Evolutionary conservation across 2,888 invertebrate genomes (phyloP), one percentile per base, ranked within the genome.

Genomic region (Amorpha juglandis): DNA sequence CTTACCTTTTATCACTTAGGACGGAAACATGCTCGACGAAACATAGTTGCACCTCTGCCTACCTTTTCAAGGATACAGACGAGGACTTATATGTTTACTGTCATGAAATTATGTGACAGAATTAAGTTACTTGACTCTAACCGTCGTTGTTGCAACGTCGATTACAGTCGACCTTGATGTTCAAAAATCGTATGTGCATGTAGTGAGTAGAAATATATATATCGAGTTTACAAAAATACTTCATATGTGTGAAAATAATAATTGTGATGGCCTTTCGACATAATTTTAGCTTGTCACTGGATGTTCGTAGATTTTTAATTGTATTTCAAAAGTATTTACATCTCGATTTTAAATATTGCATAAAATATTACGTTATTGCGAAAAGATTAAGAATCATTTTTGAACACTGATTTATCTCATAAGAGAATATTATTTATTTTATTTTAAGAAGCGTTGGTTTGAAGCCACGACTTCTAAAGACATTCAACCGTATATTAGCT

Each of bases 211-310:
- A 73, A 64, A 27, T 3, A 27, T 70, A 67, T 70, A 77, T 71
- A 71, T 73, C 69, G 69, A 74, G 27, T 27, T 66, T 73, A 77
- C 72, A 74, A 71, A 70, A 70, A 70, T 69, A 73, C 65, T 70
- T 74, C 74, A 51, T 68, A 73, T 74, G 73, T 66, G 67, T 27
- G 27, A 27, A 27, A 27, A 27, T 27, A 73, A 76, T 72, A 76
- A 75, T 74, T 67, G 74, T 69, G 70, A 78, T 78, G 78, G 80
- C 79, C 78, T 82, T 82, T 78, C 67, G 72, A 74, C 69, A 63
- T 75, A 76, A 66, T 73, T 73, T 78, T 74, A 74, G 72, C 74
- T 72, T 55, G 35, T 55, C 55, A 55, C 55, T 55, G 55, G n/a
- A 70, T 50, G 66, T 68, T 51, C 63, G n/a, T 68, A 65, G 47